Evolutionary conservation across 2,797 vertebrate species (phyloP).

Genomic region (Bradypus variegatus): DNA sequence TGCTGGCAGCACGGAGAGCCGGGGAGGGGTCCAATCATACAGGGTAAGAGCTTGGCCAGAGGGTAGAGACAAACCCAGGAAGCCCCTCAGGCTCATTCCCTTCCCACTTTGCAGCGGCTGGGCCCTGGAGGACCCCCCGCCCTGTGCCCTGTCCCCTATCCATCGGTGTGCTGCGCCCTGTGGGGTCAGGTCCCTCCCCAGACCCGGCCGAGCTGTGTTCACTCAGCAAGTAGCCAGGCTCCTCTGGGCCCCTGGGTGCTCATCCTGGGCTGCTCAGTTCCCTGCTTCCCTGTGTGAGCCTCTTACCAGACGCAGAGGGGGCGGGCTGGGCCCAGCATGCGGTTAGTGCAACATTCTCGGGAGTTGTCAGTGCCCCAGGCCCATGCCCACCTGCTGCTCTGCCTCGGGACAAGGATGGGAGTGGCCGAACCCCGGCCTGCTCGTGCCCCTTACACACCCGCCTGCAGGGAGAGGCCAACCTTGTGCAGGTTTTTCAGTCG

Average conservation of each 20-base stretch:
- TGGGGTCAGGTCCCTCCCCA: not conserved
- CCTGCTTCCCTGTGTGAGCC: not conserved
- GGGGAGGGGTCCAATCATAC: not conserved
- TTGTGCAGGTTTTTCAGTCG: slow-evolving; percentile 94
- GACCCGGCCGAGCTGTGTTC: fast-evolving
- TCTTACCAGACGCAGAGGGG: not conserved
- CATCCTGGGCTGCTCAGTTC: not conserved
- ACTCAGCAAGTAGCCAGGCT: not conserved
- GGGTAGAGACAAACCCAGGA: not conserved
- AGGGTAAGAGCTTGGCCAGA: not conserved
- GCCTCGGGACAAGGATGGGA: fast-evolving
- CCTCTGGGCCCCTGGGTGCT: fast-evolving
- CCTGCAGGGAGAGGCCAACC: slow-evolving; percentile 67
- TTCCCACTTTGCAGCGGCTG: no score
- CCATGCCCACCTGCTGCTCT: fast-evolving
- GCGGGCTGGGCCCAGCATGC: not conserved
- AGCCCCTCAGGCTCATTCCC: not conserved
- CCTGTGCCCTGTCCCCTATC: not conserved
- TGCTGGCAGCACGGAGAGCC: not conserved
- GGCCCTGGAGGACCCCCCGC: not conserved
- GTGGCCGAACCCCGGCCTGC: not conserved
- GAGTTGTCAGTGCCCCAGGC: fast-evolving
- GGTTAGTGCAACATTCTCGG: fast-evolving
- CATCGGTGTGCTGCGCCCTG: not conserved
- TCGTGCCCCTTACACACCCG: fast-evolving